These are phyloP conservation scores for Drosophila austrosaltans DNA, from an alignment of 2,888 invertebrate genomes.

Conservation along the genomic window DNA sequence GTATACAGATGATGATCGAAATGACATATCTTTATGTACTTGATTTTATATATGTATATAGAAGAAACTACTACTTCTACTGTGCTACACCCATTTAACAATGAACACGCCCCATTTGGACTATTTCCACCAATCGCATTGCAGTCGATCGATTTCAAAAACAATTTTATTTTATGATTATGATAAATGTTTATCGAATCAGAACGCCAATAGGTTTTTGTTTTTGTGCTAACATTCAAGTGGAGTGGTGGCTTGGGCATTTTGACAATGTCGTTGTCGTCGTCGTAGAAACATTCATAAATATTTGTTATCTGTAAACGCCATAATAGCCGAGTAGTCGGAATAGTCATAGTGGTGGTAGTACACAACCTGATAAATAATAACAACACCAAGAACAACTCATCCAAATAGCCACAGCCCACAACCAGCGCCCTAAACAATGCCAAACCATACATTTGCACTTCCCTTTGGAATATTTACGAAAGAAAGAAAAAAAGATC, in stretches of 20 bases:
- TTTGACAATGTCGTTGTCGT: constrained; percentile 60
- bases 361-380: constrained; percentile 65
- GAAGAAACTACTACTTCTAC: constrained; percentile 14
- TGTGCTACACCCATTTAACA: constrained; percentile 38
- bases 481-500: too few species aligned
- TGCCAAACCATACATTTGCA: constrained; percentile 9
- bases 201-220: constrained; percentile 65
- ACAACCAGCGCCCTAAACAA: constrained; percentile 8
- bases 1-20: not conserved
- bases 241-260: constrained; percentile 48
- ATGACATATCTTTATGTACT: too few species aligned
- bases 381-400: constrained; percentile 20
- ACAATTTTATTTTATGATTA: constrained; percentile 71
- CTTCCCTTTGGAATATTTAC: not conserved
- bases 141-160: constrained; percentile 63
- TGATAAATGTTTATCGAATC: constrained; percentile 82
- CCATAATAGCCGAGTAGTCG: constrained; percentile 66
- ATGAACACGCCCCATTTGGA: constrained; percentile 59
- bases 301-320: constrained; percentile 72
- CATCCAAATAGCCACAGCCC: constrained; percentile 15
- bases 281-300: constrained; percentile 57
- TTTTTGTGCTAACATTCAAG: constrained; percentile 31
- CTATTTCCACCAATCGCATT: constrained; percentile 68
- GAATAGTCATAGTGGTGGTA: constrained; percentile 44
- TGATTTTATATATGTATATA: constrained; percentile 37